These are phyloP conservation scores for Macrochelys suwanniensis DNA, from an alignment of 2,797 vertebrate genomes.

Conservation along the genomic window DNA sequence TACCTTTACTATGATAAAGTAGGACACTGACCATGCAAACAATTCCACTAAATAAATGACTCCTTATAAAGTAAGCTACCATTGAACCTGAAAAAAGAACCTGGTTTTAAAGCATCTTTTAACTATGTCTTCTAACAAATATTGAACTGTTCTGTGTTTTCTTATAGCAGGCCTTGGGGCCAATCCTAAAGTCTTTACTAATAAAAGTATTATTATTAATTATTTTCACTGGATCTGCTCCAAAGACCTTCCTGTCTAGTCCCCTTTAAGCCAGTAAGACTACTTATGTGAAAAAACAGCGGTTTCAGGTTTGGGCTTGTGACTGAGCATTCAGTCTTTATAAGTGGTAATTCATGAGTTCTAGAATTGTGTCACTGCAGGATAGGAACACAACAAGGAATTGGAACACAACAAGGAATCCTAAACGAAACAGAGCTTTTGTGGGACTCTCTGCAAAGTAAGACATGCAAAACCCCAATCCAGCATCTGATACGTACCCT, in stretches of 20 bases:
- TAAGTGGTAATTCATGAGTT: neutral
- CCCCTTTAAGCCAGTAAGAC: neutral
- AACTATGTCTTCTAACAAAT: neutral
- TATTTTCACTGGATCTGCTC: neutral
- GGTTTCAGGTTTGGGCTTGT: neutral
- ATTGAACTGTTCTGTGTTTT: neutral
- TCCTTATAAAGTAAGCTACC: neutral
- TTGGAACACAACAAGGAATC: neutral
- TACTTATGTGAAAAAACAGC: neutral
- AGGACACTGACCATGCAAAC: too few species aligned
- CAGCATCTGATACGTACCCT: neutral
- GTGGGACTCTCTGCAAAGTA: neutral
- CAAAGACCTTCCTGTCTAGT: neutral
- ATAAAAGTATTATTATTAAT: neutral
- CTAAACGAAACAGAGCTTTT: neutral
- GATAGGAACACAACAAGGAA: neutral
- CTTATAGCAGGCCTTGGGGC: too few species aligned
- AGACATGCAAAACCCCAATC: neutral
- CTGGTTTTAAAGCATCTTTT: neutral
- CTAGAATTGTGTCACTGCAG: neutral
- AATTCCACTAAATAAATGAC: neutral
- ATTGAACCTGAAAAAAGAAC: neutral
- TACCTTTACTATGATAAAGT: too few species aligned
- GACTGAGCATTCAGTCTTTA: neutral
- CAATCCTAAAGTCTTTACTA: neutral